phyloP scores from a whole-genome alignment of 2,113 vertebrate species.

The Caranx melampygus region DNA sequence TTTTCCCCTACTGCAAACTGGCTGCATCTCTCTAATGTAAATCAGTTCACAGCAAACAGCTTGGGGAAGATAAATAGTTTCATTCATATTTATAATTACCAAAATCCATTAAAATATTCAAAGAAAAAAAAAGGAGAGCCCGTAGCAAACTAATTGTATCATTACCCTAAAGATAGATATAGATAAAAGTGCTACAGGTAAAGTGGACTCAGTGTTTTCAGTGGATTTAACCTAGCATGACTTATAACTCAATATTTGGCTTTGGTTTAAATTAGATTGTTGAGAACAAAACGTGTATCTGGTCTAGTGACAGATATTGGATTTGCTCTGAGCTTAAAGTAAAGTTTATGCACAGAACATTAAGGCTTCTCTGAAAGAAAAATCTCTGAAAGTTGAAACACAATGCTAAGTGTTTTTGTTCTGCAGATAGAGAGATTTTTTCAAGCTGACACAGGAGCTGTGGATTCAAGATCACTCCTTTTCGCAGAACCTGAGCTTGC shows the following conservation, averaged over 20 bases:
- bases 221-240: slow-evolving; percentile 51
- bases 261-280: slow-evolving; percentile 76
- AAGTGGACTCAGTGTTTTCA: slow-evolving; percentile 66
- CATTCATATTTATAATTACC: slow-evolving; percentile 43
- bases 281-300: slow-evolving; percentile 45
- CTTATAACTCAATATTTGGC: slow-evolving; percentile 57
- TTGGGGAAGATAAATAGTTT: slow-evolving; percentile 62
- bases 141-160: slow-evolving; percentile 57
- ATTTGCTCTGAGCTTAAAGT: slow-evolving; percentile 57
- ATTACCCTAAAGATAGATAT: slow-evolving; percentile 37
- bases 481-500: slow-evolving; percentile 61
- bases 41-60: slow-evolving; percentile 50
- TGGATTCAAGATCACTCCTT: slow-evolving; percentile 20
- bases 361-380: slow-evolving; percentile 69
- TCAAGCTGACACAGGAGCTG: slow-evolving; percentile 49
- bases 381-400: slow-evolving; percentile 41
- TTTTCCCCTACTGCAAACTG: slow-evolving; percentile 23
- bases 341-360: slow-evolving; percentile 51
- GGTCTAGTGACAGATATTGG: slow-evolving; percentile 28
- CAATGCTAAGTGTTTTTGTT: slow-evolving; percentile 35
- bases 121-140: slow-evolving; percentile 20
- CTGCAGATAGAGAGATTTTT: slow-evolving; percentile 52
- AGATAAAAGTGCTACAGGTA: slow-evolving; percentile 68
- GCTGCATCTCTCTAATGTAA: slow-evolving; percentile 11
- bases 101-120: slow-evolving; percentile 30